These are phyloP conservation scores for Anarsia innoxiella DNA, from an alignment of 2,888 invertebrate species.

Conservation along the genomic window DNA sequence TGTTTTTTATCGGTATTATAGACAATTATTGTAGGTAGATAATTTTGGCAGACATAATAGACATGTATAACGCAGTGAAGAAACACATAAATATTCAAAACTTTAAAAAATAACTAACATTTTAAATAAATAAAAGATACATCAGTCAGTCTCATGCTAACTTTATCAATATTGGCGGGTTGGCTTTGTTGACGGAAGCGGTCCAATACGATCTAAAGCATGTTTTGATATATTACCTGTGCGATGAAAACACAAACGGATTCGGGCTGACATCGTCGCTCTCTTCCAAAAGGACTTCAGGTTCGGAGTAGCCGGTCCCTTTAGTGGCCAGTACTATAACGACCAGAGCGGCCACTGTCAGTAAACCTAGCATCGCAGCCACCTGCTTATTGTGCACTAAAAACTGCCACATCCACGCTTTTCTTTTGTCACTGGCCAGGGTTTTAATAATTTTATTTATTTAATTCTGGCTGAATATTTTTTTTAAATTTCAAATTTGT, in stretches of 20 bases:
- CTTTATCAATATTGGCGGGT: too few species aligned
- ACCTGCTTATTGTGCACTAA: constrained; percentile 59
- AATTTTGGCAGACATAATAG: too few species aligned
- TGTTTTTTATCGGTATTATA: too few species aligned
- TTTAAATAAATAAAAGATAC: too few species aligned
- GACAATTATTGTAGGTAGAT: too few species aligned
- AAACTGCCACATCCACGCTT: constrained; percentile 59
- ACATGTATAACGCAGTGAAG: too few species aligned
- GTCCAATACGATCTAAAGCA: too few species aligned
- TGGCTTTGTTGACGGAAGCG: too few species aligned
- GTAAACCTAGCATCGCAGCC: constrained; percentile 59
- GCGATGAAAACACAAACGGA: constrained; percentile 48
- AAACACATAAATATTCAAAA: too few species aligned
- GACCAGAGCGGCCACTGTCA: constrained; percentile 47
- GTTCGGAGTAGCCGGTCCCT: constrained; percentile 30
- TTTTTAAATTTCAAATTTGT: constrained; percentile 14
- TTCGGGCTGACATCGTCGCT: constrained; percentile 54
- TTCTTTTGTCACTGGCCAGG: constrained; percentile 3
- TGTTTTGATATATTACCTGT: too few species aligned
- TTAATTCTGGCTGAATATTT: not conserved
- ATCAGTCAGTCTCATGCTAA: too few species aligned
- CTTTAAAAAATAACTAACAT: too few species aligned
- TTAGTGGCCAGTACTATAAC: constrained; percentile 48
- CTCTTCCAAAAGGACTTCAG: constrained; percentile 34
- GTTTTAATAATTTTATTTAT: not conserved